Base-by-base conservation (phyloP, 2,113 vertebrate genomes). In the Bambusicola thoracicus region DNA sequence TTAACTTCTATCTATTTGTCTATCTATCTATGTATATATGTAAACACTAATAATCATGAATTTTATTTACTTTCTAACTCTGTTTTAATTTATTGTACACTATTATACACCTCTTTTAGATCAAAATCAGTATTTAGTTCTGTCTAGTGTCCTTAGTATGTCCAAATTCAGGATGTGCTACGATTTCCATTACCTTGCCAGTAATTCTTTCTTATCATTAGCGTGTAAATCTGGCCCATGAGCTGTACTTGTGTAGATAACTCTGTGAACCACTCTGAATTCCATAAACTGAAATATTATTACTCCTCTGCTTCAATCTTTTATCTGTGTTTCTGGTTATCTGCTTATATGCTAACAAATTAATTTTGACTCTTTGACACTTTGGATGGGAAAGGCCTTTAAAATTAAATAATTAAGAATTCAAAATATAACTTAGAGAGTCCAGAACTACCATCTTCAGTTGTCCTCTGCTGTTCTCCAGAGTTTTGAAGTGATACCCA, bases 201-300 rank as follows among this genome's bases (percentile, higher is more conserved):
- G 3, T 36, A 61, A 43, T 55, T 72, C 7, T 51, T 81, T 66
- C 38, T 55, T 61, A 70, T n/a, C 2, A 29, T 41, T 77, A 0
- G 0, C 25, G 5, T 43, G 7, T 49, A 83, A 58, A 62, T 38
- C 9, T 61, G 48, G 6, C 5, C 20, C 5, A 78, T 68, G 10
- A 10, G 16, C 17, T 49, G 4, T 40, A 44, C 1, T 6, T 6
- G 29, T 55, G 13, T 41, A 70, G 13, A 4, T 41, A 38, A 34
- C 11, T 22, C 24, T 17, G 4, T 8, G 25, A 89, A 32, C 1
- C 1, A 59, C 3, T 43, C 18, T 32, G 75, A 0, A 1, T 76
- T 79, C 29, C 5, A 1, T 56, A 65, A 72, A 4, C 0, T 49
- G 21, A 68, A 79, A 58, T 61, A 34, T 7, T 53, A 3, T 40